Base-by-base conservation (phyloP, 2,797 vertebrate species). In the Protonibea diacanthus region DNA sequence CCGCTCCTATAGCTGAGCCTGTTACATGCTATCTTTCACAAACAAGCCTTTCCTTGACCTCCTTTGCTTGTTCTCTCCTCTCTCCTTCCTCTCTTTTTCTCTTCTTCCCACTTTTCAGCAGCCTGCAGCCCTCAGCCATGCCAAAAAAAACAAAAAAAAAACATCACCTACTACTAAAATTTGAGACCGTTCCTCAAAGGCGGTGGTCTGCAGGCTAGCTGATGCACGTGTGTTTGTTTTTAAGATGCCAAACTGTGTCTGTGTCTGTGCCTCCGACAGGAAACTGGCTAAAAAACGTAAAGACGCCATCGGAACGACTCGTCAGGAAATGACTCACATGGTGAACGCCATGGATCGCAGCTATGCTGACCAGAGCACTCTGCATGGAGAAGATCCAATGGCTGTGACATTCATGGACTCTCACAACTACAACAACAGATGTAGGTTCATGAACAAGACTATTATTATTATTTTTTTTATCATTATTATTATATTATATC, bases 281-380 rank as follows among this genome's bases (percentile, higher is more conserved):
- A 99, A 99, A 93, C 96, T 99, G 82, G 98, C 98, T 0, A 99
- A 99, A 94, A 99, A 99, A 83, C 98, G 98, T 27, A 99, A 99
- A 87, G 98, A 99, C 59, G 98, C 96, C 45, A 97, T 98, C 69
- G 98, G 98, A 33, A 99, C 97, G 27, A 97, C 97, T 0, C 95
- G 98, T 3, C 98, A 99, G 91, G 98, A 99, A 92, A 99, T 99
- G 98, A 99, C 98, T 0, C 98, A 99, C 89, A 99, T 99, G 98
- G 98, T 99, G 85, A 99, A 99, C 1, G 98, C 98, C 0, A 99
- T 99, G 98, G 98, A 99, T 69, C 96, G 98, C 75, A 99, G 98
- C 86, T 99, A 99, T 0, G 98, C 97, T 0, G 98, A 99, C 90
- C 98, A 99, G 93, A 99, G 97, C 94, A 98, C 98, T 1, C 92